Conservation (phyloP, 2,113 vertebrate genomes). For the Parotia lawesii region DNA sequence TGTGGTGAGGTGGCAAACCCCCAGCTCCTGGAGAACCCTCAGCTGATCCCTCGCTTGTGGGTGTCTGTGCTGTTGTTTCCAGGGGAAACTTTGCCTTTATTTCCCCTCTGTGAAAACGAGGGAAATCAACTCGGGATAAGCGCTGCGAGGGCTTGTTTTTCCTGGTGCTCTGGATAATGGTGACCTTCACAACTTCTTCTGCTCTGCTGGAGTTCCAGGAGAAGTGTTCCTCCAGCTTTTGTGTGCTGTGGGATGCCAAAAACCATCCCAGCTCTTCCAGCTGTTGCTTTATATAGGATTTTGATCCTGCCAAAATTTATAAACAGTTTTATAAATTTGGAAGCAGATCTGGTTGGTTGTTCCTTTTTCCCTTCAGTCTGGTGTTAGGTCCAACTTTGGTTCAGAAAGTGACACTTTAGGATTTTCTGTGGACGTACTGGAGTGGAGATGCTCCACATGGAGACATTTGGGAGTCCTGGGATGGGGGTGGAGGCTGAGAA, state of each 20-base stretch:
- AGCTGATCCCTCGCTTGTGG: neutral
- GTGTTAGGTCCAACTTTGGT: neutral
- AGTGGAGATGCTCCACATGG: neutral
- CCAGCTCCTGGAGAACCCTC: neutral
- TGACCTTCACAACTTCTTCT: neutral
- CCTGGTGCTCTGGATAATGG: accelerated
- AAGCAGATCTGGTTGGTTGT: accelerated
- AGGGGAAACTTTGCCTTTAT: neutral
- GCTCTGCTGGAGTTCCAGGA: neutral
- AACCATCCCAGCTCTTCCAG: neutral
- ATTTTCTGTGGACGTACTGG: neutral
- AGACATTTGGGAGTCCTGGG: neutral
- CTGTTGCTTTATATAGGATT: neutral
- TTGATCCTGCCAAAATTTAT: too few relatives aligned
- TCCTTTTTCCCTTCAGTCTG: neutral
- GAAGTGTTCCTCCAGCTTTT: neutral
- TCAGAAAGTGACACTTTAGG: neutral
- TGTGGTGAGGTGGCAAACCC: accelerated
- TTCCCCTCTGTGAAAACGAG: neutral
- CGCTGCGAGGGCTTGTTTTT: accelerated
- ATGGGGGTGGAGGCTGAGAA: neutral
- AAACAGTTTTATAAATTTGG: neutral
- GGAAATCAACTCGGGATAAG: accelerated
- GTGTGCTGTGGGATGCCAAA: neutral
- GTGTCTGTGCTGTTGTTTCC: accelerated